Base-by-base conservation (phyloP, 35 echinoderm and acorn worm species). In the Diadema setosum region DNA sequence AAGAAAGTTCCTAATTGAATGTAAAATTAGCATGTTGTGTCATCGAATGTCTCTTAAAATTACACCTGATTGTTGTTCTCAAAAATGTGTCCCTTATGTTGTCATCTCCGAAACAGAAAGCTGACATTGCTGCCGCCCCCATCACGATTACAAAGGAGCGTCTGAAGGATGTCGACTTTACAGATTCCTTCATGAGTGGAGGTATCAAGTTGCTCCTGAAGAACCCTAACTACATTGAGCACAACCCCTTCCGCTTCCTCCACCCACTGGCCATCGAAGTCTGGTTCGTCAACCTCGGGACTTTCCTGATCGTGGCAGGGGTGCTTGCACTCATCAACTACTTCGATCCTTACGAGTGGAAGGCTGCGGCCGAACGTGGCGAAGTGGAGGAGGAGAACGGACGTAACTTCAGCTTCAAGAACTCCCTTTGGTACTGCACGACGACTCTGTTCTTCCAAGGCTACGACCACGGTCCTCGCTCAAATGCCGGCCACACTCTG, bases 41-140 rank as follows among this genome's bases (percentile, higher is more conserved):
- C n/a, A n/a, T n/a, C n/a, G n/a, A n/a, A n/a, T n/a, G n/a, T n/a
- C n/a, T n/a, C n/a, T n/a, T n/a, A n/a, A n/a, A n/a, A n/a, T n/a
- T n/a, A n/a, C n/a, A n/a, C n/a, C n/a, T n/a, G n/a, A n/a, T n/a
- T n/a, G n/a, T n/a, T n/a, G n/a, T n/a, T n/a, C n/a, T n/a, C n/a
- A n/a, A n/a, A n/a, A n/a, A n/a, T n/a, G n/a, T n/a, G n/a, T n/a
- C n/a, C n/a, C n/a, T n/a, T n/a, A n/a, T n/a, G n/a, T n/a, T n/a
- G n/a, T n/a, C n/a, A n/a, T n/a, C n/a, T n/a, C n/a, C n/a, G n/a
- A n/a, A 61, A 15, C 61, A 93, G 91, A 93, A 93, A 93, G 78
- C 86, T 12, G 91, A 93, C 40, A 88, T 93, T 44, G 91, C 91
- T 39, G 91, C 91, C 26, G 91, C 65, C 39, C 91, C 91, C 2